phyloP scores from a whole-genome alignment of 2,888 invertebrate species.

The Ophioninae sp. region DNA sequence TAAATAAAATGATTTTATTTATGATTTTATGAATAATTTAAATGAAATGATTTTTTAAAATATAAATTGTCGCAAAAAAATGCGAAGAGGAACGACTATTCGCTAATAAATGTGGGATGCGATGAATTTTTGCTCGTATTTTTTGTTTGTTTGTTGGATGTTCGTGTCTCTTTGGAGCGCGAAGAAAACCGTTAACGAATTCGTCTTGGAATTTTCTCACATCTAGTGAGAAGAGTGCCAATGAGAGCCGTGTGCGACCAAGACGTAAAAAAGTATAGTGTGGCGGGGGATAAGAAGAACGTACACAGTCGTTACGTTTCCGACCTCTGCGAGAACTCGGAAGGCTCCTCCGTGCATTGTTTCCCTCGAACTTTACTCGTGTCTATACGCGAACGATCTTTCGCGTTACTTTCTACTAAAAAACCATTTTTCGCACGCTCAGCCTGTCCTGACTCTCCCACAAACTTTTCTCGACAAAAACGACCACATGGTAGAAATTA shows the following conservation, averaged over 20 bases:
- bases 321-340: conserved; percentile 45
- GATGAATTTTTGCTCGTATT: conserved; percentile 50
- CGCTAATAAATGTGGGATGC: conserved; percentile 54
- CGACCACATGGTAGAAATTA: background rate
- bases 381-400: conserved; percentile 39
- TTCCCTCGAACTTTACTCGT: conserved; percentile 41
- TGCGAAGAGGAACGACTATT: conserved; percentile 18
- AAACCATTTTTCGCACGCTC: conserved; percentile 62
- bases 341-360: conserved; percentile 32
- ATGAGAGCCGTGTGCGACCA: conserved; percentile 45
- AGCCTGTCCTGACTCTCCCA: conserved; percentile 23
- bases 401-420: conserved; percentile 68
- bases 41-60: no score
- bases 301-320: conserved; percentile 62
- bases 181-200: conserved; percentile 61
- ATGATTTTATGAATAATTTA: no score
- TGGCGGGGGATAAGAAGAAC: conserved; percentile 24
- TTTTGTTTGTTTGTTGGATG: conserved; percentile 15
- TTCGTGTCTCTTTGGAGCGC: conserved; percentile 8
- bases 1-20: no score
- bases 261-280: background rate
- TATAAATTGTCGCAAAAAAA: background rate
- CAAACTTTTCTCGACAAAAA: background rate
- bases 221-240: conserved; percentile 40
- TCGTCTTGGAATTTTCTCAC: conserved; percentile 55